Evolutionary conservation across 2,113 vertebrate genomes (phyloP).

Genomic region (Orycteropus afer): DNA sequence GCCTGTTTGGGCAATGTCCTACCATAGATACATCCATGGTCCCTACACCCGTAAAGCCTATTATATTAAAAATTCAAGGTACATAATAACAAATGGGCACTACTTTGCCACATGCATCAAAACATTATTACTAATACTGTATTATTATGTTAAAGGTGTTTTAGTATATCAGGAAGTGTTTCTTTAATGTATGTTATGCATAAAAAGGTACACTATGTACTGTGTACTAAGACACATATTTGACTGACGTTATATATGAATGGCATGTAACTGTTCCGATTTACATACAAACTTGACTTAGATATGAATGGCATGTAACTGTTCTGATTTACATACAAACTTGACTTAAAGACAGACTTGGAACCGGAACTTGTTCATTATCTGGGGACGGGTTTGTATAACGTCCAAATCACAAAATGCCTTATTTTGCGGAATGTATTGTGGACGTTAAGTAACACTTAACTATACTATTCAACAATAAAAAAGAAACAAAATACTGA

Average conservation of each 20-base stretch:
- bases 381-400: not conserved
- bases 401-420: no score
- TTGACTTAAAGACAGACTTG: not conserved
- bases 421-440: not conserved
- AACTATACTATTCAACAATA: not conserved
- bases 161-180: not conserved
- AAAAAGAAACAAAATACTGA: not conserved
- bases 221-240: no score
- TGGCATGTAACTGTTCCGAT: not conserved
- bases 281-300: not conserved
- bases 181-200: no score
- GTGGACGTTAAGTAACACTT: not conserved
- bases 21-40: not conserved
- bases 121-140: not conserved
- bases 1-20: not conserved
- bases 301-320: not conserved
- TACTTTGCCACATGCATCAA: not conserved
- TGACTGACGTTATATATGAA: no score
- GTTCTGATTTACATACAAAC: not conserved
- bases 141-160: not conserved
- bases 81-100: not conserved
- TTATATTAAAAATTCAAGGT: not conserved
- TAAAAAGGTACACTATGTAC: no score
- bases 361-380: not conserved
- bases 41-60: not conserved